Evolutionary conservation across 1,140 invertebrate genomes (phyloP).

Genomic region (Drosophila melanica): DNA sequence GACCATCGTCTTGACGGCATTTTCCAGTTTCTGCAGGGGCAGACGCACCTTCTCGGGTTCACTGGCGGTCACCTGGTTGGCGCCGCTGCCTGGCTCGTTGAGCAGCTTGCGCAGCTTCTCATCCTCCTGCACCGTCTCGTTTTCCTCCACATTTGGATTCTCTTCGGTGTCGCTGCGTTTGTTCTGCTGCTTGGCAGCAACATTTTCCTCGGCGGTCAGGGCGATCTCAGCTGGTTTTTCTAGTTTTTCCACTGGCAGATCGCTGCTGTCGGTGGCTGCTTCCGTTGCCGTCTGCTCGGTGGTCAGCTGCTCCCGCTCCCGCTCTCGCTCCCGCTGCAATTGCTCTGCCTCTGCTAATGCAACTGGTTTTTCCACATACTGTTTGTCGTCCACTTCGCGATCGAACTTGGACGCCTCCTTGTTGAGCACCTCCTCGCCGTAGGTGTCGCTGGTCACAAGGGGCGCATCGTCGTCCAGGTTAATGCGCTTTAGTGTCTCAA

Average conservation of each 20-base stretch:
- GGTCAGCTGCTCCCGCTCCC: conserved; percentile 30
- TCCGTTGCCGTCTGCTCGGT: conserved; percentile 53
- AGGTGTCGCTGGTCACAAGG: conserved; percentile 45
- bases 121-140: conserved; percentile 83
- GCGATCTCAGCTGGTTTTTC: conserved; percentile 70
- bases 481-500: conserved; percentile 78
- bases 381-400: conserved; percentile 80
- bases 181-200: conserved; percentile 63
- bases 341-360: conserved; percentile 79
- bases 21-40: conserved; percentile 84
- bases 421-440: conserved; percentile 73
- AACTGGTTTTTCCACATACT: conserved; percentile 83
- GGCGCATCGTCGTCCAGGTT: conserved; percentile 67
- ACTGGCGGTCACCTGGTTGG: conserved; percentile 55
- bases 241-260: conserved; percentile 64
- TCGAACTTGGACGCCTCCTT: conserved; percentile 82
- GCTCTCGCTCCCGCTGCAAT: conserved; percentile 61
- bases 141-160: conserved; percentile 74
- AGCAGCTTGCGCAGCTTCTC: conserved; percentile 71
- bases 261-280: conserved; percentile 41
- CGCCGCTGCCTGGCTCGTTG: conserved; percentile 1
- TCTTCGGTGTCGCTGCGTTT: conserved; percentile 66
- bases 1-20: conserved; percentile 84
- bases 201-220: conserved; percentile 58
- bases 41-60: conserved; percentile 83